phyloP scores from a whole-genome alignment of 2,797 vertebrate species.

The Masticophis lateralis region DNA sequence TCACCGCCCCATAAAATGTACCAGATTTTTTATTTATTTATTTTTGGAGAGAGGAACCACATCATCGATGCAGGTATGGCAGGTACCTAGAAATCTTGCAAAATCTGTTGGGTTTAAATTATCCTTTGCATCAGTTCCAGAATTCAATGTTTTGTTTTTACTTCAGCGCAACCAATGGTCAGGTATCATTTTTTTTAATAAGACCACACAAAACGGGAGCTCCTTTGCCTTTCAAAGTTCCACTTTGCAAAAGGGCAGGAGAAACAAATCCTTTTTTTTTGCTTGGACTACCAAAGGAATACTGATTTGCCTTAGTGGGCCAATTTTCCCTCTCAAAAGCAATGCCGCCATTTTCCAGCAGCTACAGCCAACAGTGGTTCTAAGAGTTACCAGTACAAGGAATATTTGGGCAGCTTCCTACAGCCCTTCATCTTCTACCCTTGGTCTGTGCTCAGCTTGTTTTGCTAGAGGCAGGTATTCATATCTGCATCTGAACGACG shows the following conservation, averaged over 20 bases:
- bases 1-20: background rate
- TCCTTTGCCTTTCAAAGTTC: background rate
- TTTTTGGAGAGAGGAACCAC: background rate
- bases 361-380: background rate
- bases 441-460: background rate
- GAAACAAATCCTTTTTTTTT: background rate
- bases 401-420: background rate
- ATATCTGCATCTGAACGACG: constrained; percentile 39
- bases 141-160: background rate
- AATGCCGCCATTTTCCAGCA: background rate
- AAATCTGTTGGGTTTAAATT: background rate
- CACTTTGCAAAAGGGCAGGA: background rate
- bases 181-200: background rate
- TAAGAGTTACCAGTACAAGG: background rate
- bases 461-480: constrained; percentile 56
- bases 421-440: background rate
- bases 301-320: background rate
- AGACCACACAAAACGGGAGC: background rate
- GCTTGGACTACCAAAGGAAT: background rate
- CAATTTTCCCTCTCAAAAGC: background rate
- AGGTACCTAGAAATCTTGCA: background rate
- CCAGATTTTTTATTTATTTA: background rate
- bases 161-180: background rate
- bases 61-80: background rate
- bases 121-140: background rate